Conservation (phyloP, 2,113 vertebrate species). For the Orcinus orca region DNA sequence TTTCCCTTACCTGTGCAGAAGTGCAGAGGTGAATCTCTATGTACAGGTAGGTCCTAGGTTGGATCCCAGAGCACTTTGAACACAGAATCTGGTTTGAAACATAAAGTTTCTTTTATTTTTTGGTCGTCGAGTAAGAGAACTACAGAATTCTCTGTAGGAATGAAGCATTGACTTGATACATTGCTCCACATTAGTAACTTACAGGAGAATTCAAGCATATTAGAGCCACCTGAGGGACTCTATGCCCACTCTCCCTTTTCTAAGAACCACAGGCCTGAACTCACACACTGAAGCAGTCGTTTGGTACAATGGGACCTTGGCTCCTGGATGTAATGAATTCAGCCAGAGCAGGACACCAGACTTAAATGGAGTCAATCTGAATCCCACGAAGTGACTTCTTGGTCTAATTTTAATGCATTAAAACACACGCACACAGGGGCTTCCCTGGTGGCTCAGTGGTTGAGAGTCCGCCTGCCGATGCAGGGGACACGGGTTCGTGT, state of each 20-base stretch:
- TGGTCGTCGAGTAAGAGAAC: neutral
- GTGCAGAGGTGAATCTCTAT: slow-evolving; percentile 97
- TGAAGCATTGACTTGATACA: neutral
- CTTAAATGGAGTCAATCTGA: neutral
- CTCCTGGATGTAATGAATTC: neutral
- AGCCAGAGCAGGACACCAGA: neutral
- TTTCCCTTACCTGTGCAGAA: slow-evolving; percentile 96
- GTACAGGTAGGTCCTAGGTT: slow-evolving; percentile 87
- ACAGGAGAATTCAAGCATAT: neutral
- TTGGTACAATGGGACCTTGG: neutral
- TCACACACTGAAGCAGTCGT: neutral
- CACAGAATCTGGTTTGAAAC: neutral
- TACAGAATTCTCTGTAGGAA: neutral
- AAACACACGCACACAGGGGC: neutral
- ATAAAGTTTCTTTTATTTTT: neutral
- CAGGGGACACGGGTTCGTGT: no score
- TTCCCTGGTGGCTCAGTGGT: no score
- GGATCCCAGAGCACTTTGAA: neutral
- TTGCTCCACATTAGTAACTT: neutral
- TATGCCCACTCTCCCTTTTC: neutral
- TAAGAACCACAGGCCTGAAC: neutral
- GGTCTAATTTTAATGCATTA: slow-evolving; percentile 4
- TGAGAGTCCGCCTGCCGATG: no score
- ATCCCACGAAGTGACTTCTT: neutral
- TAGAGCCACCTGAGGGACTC: neutral